A percentile compares a stretch with the other conserved stretches of the same genome.
Conservation (phyloP, 2,113 vertebrate species). For the Pelobates fuscus region DNA sequence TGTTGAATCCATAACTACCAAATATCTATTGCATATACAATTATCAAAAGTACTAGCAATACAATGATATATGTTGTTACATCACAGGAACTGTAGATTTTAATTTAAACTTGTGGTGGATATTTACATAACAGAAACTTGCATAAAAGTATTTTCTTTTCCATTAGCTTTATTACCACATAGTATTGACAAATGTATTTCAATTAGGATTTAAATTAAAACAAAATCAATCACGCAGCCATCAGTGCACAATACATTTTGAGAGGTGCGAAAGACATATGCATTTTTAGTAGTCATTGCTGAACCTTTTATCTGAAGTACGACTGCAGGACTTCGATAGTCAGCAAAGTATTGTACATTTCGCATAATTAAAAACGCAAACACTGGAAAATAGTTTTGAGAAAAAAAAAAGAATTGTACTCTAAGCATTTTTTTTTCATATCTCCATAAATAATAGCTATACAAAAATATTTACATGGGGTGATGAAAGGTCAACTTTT, state of each 20-base stretch:
- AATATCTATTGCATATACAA: too few species aligned
- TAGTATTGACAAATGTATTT: background rate
- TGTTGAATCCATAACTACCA: too few species aligned
- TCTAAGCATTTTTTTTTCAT: background rate
- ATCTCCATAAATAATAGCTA: too few species aligned
- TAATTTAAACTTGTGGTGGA: too few species aligned
- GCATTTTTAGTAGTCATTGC: background rate
- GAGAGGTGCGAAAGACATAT: too few species aligned
- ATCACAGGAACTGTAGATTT: too few species aligned
- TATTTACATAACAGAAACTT: too few species aligned
- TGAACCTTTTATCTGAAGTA: background rate
- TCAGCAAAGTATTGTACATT: constrained; percentile 11
- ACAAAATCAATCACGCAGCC: constrained; percentile 4
- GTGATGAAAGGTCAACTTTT: background rate
- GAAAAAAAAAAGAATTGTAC: constrained; percentile 4
- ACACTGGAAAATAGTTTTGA: background rate
- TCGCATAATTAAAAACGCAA: background rate
- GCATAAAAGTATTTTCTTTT: background rate
- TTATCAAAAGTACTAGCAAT: too few species aligned
- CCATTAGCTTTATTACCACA: background rate
- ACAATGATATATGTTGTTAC: too few species aligned
- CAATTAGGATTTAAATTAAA: constrained; percentile 4
- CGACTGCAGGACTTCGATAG: background rate
- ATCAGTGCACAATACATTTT: background rate
- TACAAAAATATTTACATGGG: too few species aligned